Percentiles rank a stretch among this genome's conserved stretches.
Evolutionary conservation across 2,797 vertebrate genomes (phyloP).

Genomic region (Bufotes viridis): DNA sequence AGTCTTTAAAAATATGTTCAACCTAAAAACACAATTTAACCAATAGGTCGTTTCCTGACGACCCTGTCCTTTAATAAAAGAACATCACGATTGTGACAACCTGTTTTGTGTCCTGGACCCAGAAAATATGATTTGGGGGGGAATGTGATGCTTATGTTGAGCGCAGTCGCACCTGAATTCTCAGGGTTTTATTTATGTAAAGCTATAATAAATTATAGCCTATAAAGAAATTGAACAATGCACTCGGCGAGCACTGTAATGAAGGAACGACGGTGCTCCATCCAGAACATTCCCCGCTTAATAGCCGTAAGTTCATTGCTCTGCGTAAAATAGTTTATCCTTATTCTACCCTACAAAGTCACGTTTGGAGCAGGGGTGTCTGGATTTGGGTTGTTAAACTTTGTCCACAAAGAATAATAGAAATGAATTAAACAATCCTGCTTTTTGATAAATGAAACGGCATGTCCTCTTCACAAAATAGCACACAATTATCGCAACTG

Average conservation of each 20-base stretch:
- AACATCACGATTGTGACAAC: too few species aligned
- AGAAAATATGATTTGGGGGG: not conserved
- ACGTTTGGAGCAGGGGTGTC: not conserved
- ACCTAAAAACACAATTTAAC: too few species aligned
- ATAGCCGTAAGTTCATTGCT: constrained; percentile 34
- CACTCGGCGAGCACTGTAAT: not conserved
- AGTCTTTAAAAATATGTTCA: too few species aligned
- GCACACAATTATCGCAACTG: not conserved
- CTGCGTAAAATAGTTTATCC: constrained; percentile 37
- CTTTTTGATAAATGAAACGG: not conserved
- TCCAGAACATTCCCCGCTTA: constrained; percentile 2
- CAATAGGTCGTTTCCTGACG: too few species aligned
- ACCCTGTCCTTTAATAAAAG: too few species aligned
- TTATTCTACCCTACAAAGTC: constrained; percentile 31
- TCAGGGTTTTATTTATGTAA: not conserved
- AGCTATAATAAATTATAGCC: not conserved
- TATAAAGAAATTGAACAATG: constrained; percentile 40
- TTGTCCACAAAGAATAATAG: not conserved
- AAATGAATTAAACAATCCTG: not conserved
- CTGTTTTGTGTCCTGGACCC: not conserved
- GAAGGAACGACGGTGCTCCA: constrained; percentile 13
- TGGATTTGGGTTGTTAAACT: not conserved
- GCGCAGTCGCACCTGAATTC: not conserved
- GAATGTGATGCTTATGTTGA: not conserved
- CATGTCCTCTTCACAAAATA: not conserved